Evolutionary conservation across 2,888 invertebrate genomes (phyloP), one percentile per base, ranked within the genome.

Genomic region (Drosophila austrosaltans): DNA sequence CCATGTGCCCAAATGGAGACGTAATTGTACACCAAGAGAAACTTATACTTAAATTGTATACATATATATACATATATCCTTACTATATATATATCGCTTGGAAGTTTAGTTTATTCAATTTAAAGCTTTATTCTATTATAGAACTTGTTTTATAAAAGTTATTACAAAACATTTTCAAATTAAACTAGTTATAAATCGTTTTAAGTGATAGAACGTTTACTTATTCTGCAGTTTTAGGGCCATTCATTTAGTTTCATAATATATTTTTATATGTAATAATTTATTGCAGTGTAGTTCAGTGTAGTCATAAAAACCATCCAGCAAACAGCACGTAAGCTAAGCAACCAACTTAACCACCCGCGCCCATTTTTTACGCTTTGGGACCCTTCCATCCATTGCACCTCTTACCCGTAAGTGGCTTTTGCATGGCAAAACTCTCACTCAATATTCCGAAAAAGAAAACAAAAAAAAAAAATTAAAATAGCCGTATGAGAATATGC

Each of bases 371-470:
- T 48, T 48, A 48, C 48, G 48, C 48, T 25, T 48, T 25, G 22
- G 42, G 7, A 57, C 62, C 56, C 42, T 44, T 59, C 48, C 16
- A 32, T 48, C 6, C n/a, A 36, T 12, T 36, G n/a, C n/a, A 39
- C 6, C 48, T 32, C 53, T 40, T 28, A 20, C 44, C 40, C 56
- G 20, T 48, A 53, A 53, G 12, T 63, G 54, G 69, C 58, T 66
- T 53, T 58, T 44, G 65, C 61, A 61, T 36, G n/a, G 22, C 56
- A 57, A 75, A 72, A 72, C 72, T 77, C 72, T 77, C 88, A 85
- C 88, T 85, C 89, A 86, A 88, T 85, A 79, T 72, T 86, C 85
- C 89, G 89, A 88, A 86, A 77, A 66, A 56, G 2, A 28, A 28
- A 28, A 28, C 2, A 28, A 4, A 56, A 54, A 44, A 67, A 28